A percentile compares a stretch with the other conserved stretches of the same genome.
Evolutionary conservation across 1,140 invertebrate species (phyloP).

Genomic region (Meteorus sp.): DNA sequence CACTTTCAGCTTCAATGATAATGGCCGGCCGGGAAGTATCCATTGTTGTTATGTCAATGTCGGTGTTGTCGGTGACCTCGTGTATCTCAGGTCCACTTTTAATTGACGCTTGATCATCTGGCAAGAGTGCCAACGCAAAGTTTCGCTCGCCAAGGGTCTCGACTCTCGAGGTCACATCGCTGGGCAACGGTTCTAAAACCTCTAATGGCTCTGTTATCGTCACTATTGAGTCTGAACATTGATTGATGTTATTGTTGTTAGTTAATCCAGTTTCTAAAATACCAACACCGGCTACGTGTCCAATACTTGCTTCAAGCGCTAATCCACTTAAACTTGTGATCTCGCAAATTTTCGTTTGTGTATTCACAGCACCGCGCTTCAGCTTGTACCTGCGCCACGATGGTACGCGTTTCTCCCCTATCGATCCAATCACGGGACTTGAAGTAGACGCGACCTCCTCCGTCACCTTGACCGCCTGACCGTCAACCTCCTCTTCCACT

Average conservation of each 20-base stretch:
- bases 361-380: slow-evolving; percentile 36
- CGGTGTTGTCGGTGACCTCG: slow-evolving; percentile 49
- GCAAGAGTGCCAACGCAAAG: slow-evolving; percentile 26
- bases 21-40: neutral
- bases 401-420: slow-evolving; percentile 2
- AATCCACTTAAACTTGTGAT: slow-evolving; percentile 43
- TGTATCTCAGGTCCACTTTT: slow-evolving; percentile 44
- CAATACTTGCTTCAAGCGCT: slow-evolving; percentile 44
- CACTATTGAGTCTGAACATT: neutral
- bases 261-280: slow-evolving; percentile 39
- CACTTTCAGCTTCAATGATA: slow-evolving; percentile 14
- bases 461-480: slow-evolving; percentile 26
- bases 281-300: slow-evolving; percentile 46
- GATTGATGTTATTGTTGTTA: neutral
- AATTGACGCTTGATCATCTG: slow-evolving; percentile 21
- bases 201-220: slow-evolving; percentile 43
- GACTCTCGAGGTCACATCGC: slow-evolving; percentile 27
- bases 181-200: slow-evolving; percentile 32
- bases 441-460: slow-evolving; percentile 23
- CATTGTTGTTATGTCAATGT: slow-evolving; percentile 34
- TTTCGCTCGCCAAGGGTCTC: slow-evolving; percentile 27
- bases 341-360: slow-evolving; percentile 35
- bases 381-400: slow-evolving; percentile 34
- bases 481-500: slow-evolving; percentile 25
- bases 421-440: slow-evolving; percentile 22